These are phyloP conservation scores for Chrysolina haemoptera DNA, from an alignment of 2,888 invertebrate species.

Conservation along the genomic window DNA sequence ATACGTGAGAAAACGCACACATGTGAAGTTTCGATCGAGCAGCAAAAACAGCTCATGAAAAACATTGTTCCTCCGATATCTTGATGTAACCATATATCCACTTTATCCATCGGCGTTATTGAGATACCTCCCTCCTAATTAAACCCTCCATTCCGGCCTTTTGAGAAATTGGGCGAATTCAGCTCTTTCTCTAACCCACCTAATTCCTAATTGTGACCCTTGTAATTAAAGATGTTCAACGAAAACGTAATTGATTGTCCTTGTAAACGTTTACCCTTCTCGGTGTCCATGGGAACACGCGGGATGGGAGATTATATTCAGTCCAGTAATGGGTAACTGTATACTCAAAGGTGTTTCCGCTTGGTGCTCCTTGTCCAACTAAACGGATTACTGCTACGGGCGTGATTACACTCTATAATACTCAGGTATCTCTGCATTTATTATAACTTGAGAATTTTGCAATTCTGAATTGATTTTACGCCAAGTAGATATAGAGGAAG, in stretches of 20 bases:
- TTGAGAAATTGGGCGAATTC: slow-evolving; percentile 19
- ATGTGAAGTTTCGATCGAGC: neutral
- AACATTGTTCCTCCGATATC: neutral
- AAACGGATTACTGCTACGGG: slow-evolving; percentile 53
- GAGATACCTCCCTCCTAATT: slow-evolving; percentile 13
- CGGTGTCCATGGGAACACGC: slow-evolving; percentile 61
- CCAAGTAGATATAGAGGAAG: neutral
- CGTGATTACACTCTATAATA: slow-evolving; percentile 51
- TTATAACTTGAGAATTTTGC: neutral
- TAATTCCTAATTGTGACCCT: slow-evolving; percentile 28
- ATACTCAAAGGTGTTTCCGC: slow-evolving; percentile 64
- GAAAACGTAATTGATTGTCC: slow-evolving; percentile 26
- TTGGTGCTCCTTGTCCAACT: slow-evolving; percentile 53
- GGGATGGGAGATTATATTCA: slow-evolving; percentile 49
- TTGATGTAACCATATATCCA: neutral
- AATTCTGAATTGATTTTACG: neutral
- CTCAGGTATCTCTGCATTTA: slow-evolving; percentile 44
- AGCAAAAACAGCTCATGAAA: neutral
- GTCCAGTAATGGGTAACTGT: slow-evolving; percentile 60
- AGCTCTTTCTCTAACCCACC: slow-evolving; percentile 12
- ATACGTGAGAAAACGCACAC: neutral
- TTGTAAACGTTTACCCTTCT: slow-evolving; percentile 22
- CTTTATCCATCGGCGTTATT: slow-evolving; percentile 10
- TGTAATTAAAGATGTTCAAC: slow-evolving; percentile 27
- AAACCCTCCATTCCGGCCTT: neutral